These are phyloP conservation scores for Phaethornis superciliosus DNA, from an alignment of 2,113 vertebrate genomes.

Conservation along the genomic window DNA sequence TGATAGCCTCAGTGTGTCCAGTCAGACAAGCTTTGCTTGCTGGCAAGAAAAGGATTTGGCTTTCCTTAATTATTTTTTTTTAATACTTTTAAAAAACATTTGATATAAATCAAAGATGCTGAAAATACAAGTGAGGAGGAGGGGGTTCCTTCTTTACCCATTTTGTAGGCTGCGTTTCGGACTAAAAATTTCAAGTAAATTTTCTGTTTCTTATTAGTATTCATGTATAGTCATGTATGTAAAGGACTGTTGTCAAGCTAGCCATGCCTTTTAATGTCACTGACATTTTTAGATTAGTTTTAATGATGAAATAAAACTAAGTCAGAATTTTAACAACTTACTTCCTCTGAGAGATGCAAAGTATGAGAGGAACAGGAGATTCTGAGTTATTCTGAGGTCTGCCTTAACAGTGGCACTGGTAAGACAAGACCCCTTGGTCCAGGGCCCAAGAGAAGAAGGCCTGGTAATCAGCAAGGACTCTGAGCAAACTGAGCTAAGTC, in stretches of 20 bases:
- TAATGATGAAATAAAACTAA: background rate
- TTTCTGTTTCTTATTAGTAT: background rate
- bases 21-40: slow-evolving; percentile 74
- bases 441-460: background rate
- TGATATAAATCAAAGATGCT: slow-evolving; percentile 66
- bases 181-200: background rate
- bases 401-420: background rate
- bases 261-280: background rate
- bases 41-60: slow-evolving; percentile 71
- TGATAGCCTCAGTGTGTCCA: slow-evolving; percentile 81
- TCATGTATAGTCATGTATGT: background rate
- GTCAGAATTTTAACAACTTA: background rate
- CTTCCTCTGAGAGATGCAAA: background rate
- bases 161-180: background rate
- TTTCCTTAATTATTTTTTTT: slow-evolving; percentile 68
- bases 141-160: background rate
- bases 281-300: background rate
- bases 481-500: slow-evolving; percentile 23
- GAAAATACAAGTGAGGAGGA: slow-evolving; percentile 38
- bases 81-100: slow-evolving; percentile 34
- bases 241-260: background rate
- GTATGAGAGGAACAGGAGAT: background rate
- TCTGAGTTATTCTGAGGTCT: background rate
- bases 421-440: background rate
- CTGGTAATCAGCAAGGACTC: background rate